phyloP scores from a whole-genome alignment of 2,113 vertebrate species.

The Hystrix cristata region DNA sequence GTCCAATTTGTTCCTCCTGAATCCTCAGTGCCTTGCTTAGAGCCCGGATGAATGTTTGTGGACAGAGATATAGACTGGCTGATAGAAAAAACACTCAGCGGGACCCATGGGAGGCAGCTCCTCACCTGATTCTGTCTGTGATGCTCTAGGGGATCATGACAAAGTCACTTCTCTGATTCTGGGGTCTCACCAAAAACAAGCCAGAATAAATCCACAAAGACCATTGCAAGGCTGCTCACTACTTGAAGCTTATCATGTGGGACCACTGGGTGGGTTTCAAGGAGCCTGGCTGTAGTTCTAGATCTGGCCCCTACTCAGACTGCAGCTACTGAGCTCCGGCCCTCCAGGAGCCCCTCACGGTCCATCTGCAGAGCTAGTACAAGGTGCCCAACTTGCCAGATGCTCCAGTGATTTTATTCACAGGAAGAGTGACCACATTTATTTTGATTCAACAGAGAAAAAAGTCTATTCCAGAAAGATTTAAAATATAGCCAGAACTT shows the following conservation, averaged over 20 bases:
- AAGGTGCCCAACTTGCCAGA: fast-evolving
- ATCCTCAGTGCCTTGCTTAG: not conserved
- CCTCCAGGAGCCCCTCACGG: fast-evolving
- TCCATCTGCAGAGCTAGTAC: not conserved
- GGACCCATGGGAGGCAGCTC: not conserved
- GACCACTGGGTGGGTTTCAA: not conserved
- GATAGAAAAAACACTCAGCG: fast-evolving
- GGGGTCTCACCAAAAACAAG: not conserved
- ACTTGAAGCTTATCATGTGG: not conserved
- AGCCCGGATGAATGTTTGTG: not conserved
- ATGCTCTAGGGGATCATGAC: not conserved
- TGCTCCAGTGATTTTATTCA: not conserved
- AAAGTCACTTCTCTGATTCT: not conserved
- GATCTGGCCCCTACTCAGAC: not conserved
- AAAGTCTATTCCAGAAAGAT: not conserved
- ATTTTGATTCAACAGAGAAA: not conserved
- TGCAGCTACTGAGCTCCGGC: not conserved
- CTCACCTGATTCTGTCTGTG: not conserved
- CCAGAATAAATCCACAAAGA: not conserved
- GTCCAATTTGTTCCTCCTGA: not conserved
- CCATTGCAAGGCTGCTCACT: not conserved
- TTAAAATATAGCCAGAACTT: not conserved
- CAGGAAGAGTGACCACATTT: not conserved
- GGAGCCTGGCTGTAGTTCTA: not conserved
- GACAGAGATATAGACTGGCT: not conserved